Conservation (phyloP, 2,797 vertebrate genomes). For the Sphenodon punctatus region DNA sequence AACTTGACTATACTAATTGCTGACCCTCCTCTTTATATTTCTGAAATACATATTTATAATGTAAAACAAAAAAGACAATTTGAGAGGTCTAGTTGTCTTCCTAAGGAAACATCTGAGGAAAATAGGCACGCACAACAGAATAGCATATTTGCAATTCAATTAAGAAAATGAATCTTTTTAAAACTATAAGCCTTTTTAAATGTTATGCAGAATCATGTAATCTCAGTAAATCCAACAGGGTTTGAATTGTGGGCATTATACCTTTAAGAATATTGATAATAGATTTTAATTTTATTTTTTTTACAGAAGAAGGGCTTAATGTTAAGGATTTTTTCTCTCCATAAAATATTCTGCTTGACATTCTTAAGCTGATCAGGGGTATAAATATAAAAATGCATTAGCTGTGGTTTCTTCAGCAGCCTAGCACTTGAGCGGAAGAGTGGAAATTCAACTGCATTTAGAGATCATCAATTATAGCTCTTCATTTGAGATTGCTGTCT, state of each 20-base stretch:
- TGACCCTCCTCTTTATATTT: too few relatives aligned
- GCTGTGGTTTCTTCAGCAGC: accelerated
- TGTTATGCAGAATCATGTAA: not conserved
- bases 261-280: not conserved
- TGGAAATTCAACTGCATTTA: not conserved
- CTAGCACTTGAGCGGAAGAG: too few relatives aligned
- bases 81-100: not conserved
- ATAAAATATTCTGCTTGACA: not conserved
- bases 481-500: not conserved
- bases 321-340: conserved; percentile 9
- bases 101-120: not conserved
- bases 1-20: not conserved
- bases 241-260: not conserved
- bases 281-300: too few relatives aligned
- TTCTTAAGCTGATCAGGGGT: not conserved
- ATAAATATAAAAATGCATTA: not conserved
- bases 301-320: not conserved
- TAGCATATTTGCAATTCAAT: not conserved
- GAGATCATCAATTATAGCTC: accelerated
- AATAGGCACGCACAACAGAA: not conserved
- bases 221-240: conserved; percentile 5
- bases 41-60: not conserved
- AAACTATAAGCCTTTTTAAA: not conserved
- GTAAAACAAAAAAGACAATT: accelerated
- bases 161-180: not conserved